Evolutionary conservation across 2,797 vertebrate genomes (phyloP).

Genomic region (Hydrolagus colliei): DNA sequence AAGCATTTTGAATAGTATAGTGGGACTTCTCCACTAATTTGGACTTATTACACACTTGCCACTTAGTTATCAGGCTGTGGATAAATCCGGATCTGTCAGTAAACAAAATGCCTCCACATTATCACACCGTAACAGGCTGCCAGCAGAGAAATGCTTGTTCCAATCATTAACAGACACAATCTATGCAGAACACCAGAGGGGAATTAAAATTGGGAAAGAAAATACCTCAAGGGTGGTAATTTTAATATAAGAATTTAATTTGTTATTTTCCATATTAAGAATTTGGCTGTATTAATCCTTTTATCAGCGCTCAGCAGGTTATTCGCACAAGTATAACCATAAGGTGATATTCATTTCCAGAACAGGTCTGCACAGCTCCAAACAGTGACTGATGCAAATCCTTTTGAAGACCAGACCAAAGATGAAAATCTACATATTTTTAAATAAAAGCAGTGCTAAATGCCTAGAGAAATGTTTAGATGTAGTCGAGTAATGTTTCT

Average conservation of each 20-base stretch:
- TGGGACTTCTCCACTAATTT: constrained; percentile 65
- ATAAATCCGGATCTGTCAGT: constrained; percentile 71
- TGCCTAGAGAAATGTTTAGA: constrained; percentile 65
- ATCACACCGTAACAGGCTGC: constrained; percentile 67
- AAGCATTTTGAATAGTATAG: constrained; percentile 58
- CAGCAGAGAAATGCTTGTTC: constrained; percentile 64
- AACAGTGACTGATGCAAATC: constrained; percentile 66
- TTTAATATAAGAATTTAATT: constrained; percentile 89
- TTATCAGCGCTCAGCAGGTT: constrained; percentile 97
- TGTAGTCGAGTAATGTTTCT: constrained; percentile 55
- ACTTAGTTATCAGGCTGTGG: constrained; percentile 68
- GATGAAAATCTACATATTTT: constrained; percentile 73
- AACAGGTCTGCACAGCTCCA: constrained; percentile 70
- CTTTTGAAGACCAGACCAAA: constrained; percentile 78
- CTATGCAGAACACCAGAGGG: constrained; percentile 74
- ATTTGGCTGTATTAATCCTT: constrained; percentile 92
- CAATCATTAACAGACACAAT: constrained; percentile 71
- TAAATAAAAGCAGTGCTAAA: constrained; percentile 66
- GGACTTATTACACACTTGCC: constrained; percentile 70
- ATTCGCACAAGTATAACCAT: constrained; percentile 72
- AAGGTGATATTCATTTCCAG: constrained; percentile 75
- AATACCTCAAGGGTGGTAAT: constrained; percentile 79
- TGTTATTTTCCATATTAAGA: constrained; percentile 92
- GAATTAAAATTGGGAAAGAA: constrained; percentile 74
- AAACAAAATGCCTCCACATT: constrained; percentile 68